Conservation (phyloP, 2,113 vertebrate genomes). For the Ceyx margarethae region DNA sequence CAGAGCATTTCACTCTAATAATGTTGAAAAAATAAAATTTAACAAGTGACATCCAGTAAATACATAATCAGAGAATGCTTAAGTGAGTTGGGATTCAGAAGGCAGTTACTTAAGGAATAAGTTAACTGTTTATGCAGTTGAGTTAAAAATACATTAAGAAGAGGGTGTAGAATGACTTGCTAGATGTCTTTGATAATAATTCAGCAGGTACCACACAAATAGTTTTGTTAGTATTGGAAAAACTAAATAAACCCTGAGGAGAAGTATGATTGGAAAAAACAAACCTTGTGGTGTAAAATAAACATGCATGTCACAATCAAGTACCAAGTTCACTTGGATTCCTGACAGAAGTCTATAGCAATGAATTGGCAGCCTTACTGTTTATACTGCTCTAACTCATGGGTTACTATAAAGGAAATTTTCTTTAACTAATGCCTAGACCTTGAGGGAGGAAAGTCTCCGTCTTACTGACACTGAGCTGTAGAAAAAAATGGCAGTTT, state of each 20-base stretch:
- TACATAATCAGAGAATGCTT: conserved; percentile 4
- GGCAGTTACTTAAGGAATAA: conserved; percentile 34
- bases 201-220: conserved; percentile 60
- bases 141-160: conserved; percentile 65
- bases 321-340: conserved; percentile 40
- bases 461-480: conserved; percentile 26
- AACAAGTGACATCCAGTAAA: background rate
- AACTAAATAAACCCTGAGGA: conserved; percentile 57
- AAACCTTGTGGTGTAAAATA: conserved; percentile 62
- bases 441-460: conserved; percentile 28
- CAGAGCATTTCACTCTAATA: background rate
- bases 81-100: conserved; percentile 36
- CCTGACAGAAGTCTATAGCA: conserved; percentile 54
- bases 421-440: conserved; percentile 33
- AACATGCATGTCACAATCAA: conserved; percentile 58
- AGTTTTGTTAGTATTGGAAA: conserved; percentile 57
- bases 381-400: conserved; percentile 57
- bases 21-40: conserved; percentile 19
- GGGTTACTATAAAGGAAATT: conserved; percentile 56
- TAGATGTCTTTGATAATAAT: conserved; percentile 66
- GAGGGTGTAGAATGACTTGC: conserved; percentile 62
- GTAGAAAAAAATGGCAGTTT: conserved; percentile 22
- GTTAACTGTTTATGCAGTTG: conserved; percentile 61
- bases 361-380: conserved; percentile 41
- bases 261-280: conserved; percentile 50